Evolutionary conservation across 2,113 vertebrate genomes (phyloP).

Genomic region (Variabilichromis moorii): DNA sequence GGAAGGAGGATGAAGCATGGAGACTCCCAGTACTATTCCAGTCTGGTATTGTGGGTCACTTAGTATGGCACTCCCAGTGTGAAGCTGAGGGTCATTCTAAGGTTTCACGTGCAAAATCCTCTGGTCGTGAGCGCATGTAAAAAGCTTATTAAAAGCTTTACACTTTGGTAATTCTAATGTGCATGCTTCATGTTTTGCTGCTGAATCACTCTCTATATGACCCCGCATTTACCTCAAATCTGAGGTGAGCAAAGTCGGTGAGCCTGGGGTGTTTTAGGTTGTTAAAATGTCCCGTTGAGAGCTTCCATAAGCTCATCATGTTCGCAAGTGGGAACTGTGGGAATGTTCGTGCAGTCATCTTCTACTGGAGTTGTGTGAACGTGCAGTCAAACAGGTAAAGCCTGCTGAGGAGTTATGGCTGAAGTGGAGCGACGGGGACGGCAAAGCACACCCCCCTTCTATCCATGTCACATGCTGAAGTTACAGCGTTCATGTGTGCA

Average conservation of each 20-base stretch:
- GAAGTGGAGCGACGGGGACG: constrained; percentile 1
- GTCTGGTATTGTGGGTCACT: background rate
- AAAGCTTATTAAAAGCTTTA: constrained; percentile 34
- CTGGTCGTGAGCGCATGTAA: constrained; percentile 24
- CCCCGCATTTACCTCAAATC: background rate
- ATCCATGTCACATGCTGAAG: constrained; percentile 25
- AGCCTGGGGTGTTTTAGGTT: background rate
- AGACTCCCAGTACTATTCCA: background rate
- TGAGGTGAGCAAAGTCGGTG: background rate
- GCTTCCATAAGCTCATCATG: background rate
- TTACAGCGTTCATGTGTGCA: background rate
- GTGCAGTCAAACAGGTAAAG: constrained; percentile 12
- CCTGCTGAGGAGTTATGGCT: background rate
- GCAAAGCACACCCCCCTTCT: constrained; percentile 6
- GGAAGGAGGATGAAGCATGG: background rate
- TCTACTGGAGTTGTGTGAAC: background rate
- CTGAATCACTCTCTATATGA: background rate
- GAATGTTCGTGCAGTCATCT: background rate
- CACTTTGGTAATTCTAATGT: background rate
- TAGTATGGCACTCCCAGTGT: background rate
- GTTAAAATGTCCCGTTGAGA: background rate
- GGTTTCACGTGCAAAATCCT: constrained; percentile 4
- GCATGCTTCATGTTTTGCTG: background rate
- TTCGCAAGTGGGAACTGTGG: background rate
- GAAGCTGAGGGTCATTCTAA: background rate